Conservation (phyloP, 2,797 vertebrate species). For the Acanthornis magna region DNA sequence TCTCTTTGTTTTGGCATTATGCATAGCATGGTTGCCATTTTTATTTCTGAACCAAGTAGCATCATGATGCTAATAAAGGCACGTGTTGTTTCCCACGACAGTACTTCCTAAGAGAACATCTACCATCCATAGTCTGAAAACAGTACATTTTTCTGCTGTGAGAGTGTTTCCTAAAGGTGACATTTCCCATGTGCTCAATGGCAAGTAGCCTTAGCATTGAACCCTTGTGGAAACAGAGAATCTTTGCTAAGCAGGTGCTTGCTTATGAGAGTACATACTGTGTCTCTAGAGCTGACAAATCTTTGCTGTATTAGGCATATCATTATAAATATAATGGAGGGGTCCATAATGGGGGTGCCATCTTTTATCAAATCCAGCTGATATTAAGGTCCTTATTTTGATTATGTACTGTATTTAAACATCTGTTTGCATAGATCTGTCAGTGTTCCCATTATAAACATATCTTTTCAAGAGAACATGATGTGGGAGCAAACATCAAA, state of each 20-base stretch:
- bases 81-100: not conserved
- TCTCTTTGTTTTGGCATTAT: constrained; percentile 28
- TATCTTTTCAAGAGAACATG: not conserved
- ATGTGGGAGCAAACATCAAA: not conserved
- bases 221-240: not conserved
- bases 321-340: not conserved
- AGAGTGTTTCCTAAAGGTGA: not conserved
- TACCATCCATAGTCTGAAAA: not conserved
- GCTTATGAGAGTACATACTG: not conserved
- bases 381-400: not conserved
- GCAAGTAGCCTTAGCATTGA: not conserved
- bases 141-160: not conserved
- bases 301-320: not conserved
- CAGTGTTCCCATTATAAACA: not conserved
- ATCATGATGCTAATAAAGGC: not conserved
- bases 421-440: not conserved
- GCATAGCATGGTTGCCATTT: not conserved
- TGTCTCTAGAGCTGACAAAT: not conserved
- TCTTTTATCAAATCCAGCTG: not conserved
- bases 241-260: not conserved
- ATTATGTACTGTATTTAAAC: not conserved
- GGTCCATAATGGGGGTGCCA: not conserved
- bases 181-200: not conserved
- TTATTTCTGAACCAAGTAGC: not conserved
- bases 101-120: not conserved